These are phyloP conservation scores for Addax nasomaculatus DNA, from an alignment of 2,113 vertebrate species.

Conservation along the genomic window DNA sequence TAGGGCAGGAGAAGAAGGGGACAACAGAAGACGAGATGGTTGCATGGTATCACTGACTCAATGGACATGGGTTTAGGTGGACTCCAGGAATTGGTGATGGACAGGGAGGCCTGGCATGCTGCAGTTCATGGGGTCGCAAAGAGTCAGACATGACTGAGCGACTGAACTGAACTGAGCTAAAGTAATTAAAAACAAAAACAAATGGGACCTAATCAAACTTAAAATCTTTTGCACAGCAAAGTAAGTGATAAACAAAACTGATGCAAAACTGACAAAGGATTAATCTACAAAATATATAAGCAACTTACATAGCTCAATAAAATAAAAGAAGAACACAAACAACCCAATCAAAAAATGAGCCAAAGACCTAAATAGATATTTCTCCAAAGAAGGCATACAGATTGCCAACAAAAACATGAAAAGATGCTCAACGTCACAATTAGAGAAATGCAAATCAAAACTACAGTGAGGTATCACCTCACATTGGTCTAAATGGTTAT, in stretches of 20 bases:
- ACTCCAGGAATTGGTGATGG: no score
- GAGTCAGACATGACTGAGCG: no score
- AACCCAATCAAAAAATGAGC: background rate
- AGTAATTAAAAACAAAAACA: background rate
- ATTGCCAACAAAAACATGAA: background rate
- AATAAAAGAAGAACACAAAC: background rate
- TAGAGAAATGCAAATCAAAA: background rate
- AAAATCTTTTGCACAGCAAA: background rate
- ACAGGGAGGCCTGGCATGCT: no score
- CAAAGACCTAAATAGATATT: background rate
- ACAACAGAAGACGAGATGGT: no score
- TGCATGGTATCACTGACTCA: background rate
- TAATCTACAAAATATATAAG: background rate
- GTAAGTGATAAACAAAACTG: background rate
- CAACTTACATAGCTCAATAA: background rate
- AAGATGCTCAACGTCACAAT: background rate
- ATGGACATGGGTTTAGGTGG: no score
- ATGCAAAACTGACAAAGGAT: background rate
- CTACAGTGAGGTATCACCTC: background rate
- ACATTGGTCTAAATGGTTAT: background rate
- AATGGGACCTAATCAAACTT: background rate
- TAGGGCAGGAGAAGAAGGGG: no score
- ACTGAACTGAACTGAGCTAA: background rate
- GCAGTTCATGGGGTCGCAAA: no score
- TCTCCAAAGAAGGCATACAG: background rate